Percentiles rank a stretch among this genome's conserved stretches.
Conservation (phyloP, 2,888 invertebrate genomes). For the Masnerella sp. region DNA sequence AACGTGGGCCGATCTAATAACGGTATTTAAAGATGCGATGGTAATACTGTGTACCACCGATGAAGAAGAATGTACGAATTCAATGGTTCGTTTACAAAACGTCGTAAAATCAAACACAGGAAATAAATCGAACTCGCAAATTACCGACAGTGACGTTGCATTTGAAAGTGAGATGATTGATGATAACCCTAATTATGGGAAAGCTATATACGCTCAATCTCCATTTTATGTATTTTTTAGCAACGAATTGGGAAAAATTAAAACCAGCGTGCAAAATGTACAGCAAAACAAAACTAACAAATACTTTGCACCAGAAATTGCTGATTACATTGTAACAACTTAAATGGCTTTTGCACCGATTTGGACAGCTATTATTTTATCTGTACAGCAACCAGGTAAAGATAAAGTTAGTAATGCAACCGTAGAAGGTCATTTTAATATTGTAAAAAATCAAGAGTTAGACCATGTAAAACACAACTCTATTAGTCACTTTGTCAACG, state of each 20-base stretch:
- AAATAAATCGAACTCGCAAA: too few species aligned
- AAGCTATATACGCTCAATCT: neutral
- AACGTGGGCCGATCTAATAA: too few species aligned
- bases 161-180: too few species aligned
- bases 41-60: too few species aligned
- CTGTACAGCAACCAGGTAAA: neutral
- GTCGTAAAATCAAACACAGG: too few species aligned
- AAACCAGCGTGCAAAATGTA: too few species aligned
- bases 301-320: neutral
- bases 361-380: neutral
- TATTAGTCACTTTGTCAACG: neutral
- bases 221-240: neutral
- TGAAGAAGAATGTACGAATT: too few species aligned
- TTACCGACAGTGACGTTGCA: too few species aligned
- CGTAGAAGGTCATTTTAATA: neutral
- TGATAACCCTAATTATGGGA: neutral
- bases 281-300: too few species aligned
- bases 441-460: neutral
- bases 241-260: neutral
- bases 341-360: conserved; percentile 1
- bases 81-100: too few species aligned
- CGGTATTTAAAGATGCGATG: too few species aligned
- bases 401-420: neutral
- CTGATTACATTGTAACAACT: neutral
- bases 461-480: neutral